Evolutionary conservation across 2,888 invertebrate species (phyloP).

Genomic region (Tiphia femorata): DNA sequence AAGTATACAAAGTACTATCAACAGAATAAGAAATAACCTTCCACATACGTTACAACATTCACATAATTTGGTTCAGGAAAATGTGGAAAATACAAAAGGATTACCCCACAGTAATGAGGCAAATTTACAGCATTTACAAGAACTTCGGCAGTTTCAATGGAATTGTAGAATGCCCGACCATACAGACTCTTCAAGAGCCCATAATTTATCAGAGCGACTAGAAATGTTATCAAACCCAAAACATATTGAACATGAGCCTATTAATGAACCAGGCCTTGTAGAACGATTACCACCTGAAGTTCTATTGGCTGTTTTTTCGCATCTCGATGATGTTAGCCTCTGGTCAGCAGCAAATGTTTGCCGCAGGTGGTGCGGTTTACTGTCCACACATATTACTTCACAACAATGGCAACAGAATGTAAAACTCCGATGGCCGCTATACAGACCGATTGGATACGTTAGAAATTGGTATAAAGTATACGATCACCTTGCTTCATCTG

Average conservation of each 20-base stretch:
- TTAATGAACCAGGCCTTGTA: slow-evolving; percentile 74
- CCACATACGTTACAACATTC: slow-evolving; percentile 20
- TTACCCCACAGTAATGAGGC: slow-evolving; percentile 36
- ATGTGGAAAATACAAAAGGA: slow-evolving; percentile 44
- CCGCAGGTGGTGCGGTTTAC: slow-evolving; percentile 84
- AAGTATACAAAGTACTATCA: slow-evolving; percentile 13
- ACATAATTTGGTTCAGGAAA: slow-evolving; percentile 44
- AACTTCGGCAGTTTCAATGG: slow-evolving; percentile 35
- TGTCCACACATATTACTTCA: slow-evolving; percentile 82
- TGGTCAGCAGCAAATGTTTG: slow-evolving; percentile 92
- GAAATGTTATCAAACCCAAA: slow-evolving; percentile 73
- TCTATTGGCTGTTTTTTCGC: slow-evolving; percentile 87
- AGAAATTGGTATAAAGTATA: slow-evolving; percentile 86
- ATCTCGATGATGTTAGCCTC: slow-evolving; percentile 91
- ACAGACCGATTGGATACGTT: slow-evolving; percentile 79
- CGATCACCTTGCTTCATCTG: slow-evolving; percentile 69
- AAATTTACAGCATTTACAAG: slow-evolving; percentile 37
- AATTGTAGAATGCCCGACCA: slow-evolving; percentile 45
- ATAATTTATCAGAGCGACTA: slow-evolving; percentile 74
- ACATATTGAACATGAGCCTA: slow-evolving; percentile 58
- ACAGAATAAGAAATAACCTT: slow-evolving; percentile 4
- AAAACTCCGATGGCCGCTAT: slow-evolving; percentile 87
- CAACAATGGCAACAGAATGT: slow-evolving; percentile 86
- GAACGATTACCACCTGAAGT: slow-evolving; percentile 85
- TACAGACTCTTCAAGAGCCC: slow-evolving; percentile 69